These are phyloP conservation scores for Indri indri DNA, from an alignment of 2,113 vertebrate species.

Conservation along the genomic window DNA sequence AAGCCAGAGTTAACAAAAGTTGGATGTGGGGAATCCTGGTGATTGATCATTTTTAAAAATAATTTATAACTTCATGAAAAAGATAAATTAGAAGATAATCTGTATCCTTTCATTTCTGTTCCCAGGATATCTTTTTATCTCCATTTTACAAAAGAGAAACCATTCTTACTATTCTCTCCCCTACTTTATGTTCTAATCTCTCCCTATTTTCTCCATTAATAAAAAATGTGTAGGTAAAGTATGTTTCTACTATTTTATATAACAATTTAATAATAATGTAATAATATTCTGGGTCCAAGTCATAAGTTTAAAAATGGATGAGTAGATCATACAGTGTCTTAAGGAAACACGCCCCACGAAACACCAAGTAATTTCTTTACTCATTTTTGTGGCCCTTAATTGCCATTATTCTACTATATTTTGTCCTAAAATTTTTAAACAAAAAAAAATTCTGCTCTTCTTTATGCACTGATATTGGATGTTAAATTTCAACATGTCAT, in stretches of 20 bases:
- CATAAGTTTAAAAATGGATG: not conserved
- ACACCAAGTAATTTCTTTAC: not conserved
- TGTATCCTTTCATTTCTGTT: not conserved
- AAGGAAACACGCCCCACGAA: not conserved
- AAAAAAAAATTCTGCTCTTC: not conserved
- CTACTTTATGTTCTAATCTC: not conserved
- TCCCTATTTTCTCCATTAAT: not conserved
- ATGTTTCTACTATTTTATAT: not conserved
- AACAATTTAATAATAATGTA: constrained; percentile 2
- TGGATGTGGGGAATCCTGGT: not conserved
- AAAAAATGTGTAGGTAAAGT: not conserved
- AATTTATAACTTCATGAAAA: not conserved
- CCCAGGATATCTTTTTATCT: not conserved
- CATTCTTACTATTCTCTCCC: not conserved
- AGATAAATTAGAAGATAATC: not conserved
- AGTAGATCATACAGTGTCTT: not conserved
- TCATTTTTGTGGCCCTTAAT: not conserved
- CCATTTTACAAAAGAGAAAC: not conserved
- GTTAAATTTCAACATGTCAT: not conserved
- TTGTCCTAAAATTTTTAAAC: constrained; percentile 5
- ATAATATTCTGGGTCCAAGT: not conserved
- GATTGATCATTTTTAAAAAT: not conserved
- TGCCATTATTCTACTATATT: not conserved
- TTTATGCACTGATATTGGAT: not conserved
- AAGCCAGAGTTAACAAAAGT: not conserved